Evolutionary conservation across 2,113 vertebrate genomes (phyloP).

Genomic region (Mohoua ochrocephala): DNA sequence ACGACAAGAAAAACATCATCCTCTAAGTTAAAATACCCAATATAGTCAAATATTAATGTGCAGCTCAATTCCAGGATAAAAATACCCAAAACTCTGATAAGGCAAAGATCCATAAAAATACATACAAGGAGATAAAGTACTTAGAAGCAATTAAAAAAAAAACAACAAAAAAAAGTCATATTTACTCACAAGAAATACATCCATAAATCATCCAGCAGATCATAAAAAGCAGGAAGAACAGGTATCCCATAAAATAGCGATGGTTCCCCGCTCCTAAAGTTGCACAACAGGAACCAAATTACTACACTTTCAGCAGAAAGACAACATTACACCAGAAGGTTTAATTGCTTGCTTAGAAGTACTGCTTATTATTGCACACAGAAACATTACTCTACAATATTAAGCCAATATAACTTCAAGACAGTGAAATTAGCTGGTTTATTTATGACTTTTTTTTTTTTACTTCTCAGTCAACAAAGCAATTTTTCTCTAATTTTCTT

Average conservation of each 20-base stretch:
- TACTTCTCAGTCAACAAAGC: neutral
- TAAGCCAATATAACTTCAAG: neutral
- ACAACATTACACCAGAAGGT: neutral
- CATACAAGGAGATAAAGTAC: neutral
- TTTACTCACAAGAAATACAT: slow-evolving; percentile 92
- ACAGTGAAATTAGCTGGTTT: neutral
- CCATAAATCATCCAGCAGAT: slow-evolving; percentile 99
- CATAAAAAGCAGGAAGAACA: slow-evolving; percentile 99
- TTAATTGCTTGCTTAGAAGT: neutral
- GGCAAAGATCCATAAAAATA: neutral
- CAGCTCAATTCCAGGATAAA: neutral
- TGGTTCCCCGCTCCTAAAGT: slow-evolving; percentile 94
- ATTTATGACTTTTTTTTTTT: neutral
- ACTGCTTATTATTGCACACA: neutral
- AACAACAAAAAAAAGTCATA: neutral
- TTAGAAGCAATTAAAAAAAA: neutral
- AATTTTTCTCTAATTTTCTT: neutral
- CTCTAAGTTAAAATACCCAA: neutral
- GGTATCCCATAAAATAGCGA: slow-evolving; percentile 97
- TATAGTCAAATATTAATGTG: neutral
- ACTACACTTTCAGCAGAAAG: neutral
- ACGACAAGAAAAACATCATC: neutral
- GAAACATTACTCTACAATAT: neutral
- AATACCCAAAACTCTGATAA: neutral
- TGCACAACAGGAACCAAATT: slow-evolving; percentile 14